Conservation (phyloP, 2,888 invertebrate species). For the Lithodes maja region DNA sequence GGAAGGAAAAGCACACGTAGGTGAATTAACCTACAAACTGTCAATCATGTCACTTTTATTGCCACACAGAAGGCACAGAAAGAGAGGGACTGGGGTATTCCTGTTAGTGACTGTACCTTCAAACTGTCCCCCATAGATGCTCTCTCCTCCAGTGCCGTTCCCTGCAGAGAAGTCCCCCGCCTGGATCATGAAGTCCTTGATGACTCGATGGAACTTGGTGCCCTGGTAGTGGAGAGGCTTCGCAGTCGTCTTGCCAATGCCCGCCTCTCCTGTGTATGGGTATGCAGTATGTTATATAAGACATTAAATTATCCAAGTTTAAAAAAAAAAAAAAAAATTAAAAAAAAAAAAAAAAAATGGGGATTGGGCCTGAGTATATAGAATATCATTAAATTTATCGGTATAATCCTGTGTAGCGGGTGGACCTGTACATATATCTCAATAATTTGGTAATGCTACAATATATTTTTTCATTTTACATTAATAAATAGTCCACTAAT, state of each 20-base stretch:
- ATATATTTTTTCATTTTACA: too few species aligned
- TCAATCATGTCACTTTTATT: too few species aligned
- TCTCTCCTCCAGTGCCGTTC: conserved; percentile 98
- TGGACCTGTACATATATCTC: too few species aligned
- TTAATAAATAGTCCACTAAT: too few species aligned
- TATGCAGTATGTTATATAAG: not conserved
- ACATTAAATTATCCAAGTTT: not conserved
- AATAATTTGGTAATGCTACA: too few species aligned
- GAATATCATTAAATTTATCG: not conserved
- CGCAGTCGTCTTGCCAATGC: conserved; percentile 71
- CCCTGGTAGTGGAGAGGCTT: conserved; percentile 94
- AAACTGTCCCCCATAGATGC: conserved; percentile 97
- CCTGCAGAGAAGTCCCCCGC: conserved; percentile 82
- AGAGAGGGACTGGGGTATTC: too few species aligned
- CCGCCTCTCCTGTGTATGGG: conserved; percentile 69
- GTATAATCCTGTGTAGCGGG: too few species aligned
- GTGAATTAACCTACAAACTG: too few species aligned
- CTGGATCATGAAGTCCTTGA: conserved; percentile 95
- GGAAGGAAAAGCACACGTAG: too few species aligned
- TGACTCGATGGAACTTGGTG: conserved; percentile 92
- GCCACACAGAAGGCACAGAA: too few species aligned
- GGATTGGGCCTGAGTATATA: not conserved
- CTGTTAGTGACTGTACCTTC: conserved; percentile 81
- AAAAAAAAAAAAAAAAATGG: conserved; percentile 9
- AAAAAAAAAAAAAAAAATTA: not conserved